phyloP scores from a whole-genome alignment of 2,797 vertebrate genomes.

The Crocidura indochinensis region DNA sequence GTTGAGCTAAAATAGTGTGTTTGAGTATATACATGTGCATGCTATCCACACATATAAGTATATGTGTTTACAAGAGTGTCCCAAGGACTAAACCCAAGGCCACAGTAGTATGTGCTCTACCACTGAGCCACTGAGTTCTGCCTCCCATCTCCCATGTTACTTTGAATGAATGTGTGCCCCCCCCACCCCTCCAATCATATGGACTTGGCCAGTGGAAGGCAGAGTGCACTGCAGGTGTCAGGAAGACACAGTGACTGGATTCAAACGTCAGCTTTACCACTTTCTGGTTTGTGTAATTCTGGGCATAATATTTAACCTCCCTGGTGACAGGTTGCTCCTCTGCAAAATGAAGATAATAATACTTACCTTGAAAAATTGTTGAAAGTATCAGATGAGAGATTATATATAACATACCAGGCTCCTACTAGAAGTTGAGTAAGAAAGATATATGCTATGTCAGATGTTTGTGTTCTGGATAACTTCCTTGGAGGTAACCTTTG shows the following conservation, averaged over 20 bases:
- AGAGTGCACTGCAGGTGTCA: not conserved
- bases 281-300: constrained; percentile 57
- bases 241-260: not conserved
- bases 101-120: too few relatives aligned
- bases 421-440: not conserved
- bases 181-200: too few relatives aligned
- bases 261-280: constrained; percentile 52
- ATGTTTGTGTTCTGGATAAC: not conserved
- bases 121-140: too few relatives aligned
- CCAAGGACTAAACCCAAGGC: too few relatives aligned
- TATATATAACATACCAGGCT: not conserved
- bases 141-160: too few relatives aligned
- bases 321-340: not conserved
- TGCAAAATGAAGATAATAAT: constrained; percentile 75
- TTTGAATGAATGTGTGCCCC: too few relatives aligned
- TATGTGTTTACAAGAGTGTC: too few relatives aligned
- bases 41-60: too few relatives aligned
- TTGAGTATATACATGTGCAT: too few relatives aligned
- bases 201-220: not conserved
- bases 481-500: constrained; percentile 10
- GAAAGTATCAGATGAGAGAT: not conserved
- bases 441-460: not conserved
- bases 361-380: constrained; percentile 74
- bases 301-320: constrained; percentile 37
- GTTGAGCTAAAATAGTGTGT: constrained; percentile 7